phyloP scores from a whole-genome alignment of 2,113 vertebrate species.

The Nettapus auritus region DNA sequence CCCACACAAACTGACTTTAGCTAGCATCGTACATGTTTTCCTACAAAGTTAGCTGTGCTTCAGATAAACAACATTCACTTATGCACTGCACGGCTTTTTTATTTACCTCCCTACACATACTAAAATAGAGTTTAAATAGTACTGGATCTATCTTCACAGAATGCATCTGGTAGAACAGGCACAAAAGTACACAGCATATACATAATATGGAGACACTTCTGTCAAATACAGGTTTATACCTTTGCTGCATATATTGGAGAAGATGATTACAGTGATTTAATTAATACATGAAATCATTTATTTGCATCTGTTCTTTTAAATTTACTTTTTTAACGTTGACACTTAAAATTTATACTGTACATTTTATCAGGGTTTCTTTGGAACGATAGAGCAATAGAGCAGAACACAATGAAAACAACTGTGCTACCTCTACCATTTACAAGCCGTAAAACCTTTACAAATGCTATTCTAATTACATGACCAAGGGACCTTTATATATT shows the following conservation, averaged over 20 bases:
- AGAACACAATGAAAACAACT: background rate
- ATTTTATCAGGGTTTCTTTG: background rate
- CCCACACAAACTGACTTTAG: background rate
- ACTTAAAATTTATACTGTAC: background rate
- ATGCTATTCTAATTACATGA: background rate
- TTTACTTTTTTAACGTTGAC: background rate
- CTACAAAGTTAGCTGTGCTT: background rate
- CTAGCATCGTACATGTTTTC: background rate
- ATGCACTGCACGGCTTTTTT: background rate
- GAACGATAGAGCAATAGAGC: background rate
- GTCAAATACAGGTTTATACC: background rate
- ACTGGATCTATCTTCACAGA: background rate
- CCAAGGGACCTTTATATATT: fast-evolving
- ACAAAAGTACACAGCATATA: fast-evolving
- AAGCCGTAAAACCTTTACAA: background rate
- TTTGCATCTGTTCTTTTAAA: background rate
- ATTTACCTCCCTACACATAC: background rate
- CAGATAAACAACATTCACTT: background rate
- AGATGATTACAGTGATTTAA: background rate
- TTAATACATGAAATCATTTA: background rate
- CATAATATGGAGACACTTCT: background rate
- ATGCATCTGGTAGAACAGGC: background rate
- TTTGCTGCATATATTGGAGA: background rate
- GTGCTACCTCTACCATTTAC: background rate
- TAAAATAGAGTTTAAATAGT: background rate